Base-by-base conservation (phyloP, 2,797 vertebrate species). In the Coccyzus lansbergi region DNA sequence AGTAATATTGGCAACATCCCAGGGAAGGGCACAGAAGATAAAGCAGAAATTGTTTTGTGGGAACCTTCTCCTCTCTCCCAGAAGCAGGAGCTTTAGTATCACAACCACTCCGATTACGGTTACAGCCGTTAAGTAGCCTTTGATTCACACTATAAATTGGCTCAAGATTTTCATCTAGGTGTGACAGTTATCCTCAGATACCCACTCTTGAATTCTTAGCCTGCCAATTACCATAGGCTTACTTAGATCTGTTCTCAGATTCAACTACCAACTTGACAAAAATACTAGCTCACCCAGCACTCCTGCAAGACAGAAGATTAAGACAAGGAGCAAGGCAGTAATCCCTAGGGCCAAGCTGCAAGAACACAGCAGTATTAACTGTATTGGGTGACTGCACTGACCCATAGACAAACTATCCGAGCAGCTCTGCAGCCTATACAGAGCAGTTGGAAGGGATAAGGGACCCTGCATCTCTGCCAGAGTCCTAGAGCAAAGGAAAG, bases 361-460 rank as follows among this genome's bases (percentile, higher is more conserved):
- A 56, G 58, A 64, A 29, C 24, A 14, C 24, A 17, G 33, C 31
- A 49, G 19, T 4, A 17, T 13, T n/a, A 21, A 64, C 42, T 4
- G 12, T 14, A 20, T 26, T 4, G 36, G 42, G 60, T 21, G 51
- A 33, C 4, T 7, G 17, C 5, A 22, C 12, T 13, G 44, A 74
- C 38, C 22, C 60, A 44, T 0, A 1, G 64, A 29, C n/a, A 55
- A 34, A 13, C n/a, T 12, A 15, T 3, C 16, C 46, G 48, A 77
- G 69, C 36, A 42, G 34, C 36, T 52, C 53, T 36, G 42, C 63
- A 76, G 60, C 36, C 10, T 3, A 0, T 4, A n/a, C 16, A 10
- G 0, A 0, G 9, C 24, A 24, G 15, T 19, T 21, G 19, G 6
- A 52, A n/a, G 53, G 4, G 15, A 10, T 44, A 25, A 53, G 6